Conservation (phyloP, 2,113 vertebrate genomes). For the Lepus europaeus region DNA sequence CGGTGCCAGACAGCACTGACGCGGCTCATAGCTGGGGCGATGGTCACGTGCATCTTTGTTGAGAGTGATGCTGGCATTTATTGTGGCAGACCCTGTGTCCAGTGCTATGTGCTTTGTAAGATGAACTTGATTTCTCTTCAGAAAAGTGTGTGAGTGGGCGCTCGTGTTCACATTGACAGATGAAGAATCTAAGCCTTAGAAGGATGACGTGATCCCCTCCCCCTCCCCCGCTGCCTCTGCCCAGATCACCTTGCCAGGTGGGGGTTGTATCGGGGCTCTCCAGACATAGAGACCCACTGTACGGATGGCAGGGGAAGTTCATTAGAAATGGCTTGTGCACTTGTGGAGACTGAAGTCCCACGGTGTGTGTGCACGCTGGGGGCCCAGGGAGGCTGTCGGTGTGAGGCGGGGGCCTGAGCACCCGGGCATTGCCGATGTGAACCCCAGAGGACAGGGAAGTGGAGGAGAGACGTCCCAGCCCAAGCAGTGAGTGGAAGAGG, state of each 20-base stretch:
- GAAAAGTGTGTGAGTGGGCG: background rate
- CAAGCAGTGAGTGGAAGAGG: background rate
- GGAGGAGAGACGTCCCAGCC: background rate
- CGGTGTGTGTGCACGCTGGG: background rate
- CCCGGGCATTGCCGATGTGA: background rate
- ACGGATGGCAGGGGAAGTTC: background rate
- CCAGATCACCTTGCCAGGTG: background rate
- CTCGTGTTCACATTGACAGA: constrained; percentile 32
- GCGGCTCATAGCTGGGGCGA: constrained; percentile 36
- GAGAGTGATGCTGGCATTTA: background rate
- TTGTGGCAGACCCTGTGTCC: background rate
- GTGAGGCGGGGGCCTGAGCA: background rate
- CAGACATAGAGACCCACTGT: background rate
- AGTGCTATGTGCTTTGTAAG: constrained; percentile 46
- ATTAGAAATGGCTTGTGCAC: background rate
- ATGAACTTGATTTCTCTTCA: constrained; percentile 56
- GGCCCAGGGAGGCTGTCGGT: background rate
- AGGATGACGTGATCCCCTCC: background rate
- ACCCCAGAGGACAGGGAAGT: background rate
- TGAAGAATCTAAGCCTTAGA: constrained; percentile 46
- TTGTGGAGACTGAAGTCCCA: background rate
- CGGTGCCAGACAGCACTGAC: background rate
- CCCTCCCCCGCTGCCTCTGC: too few species aligned
- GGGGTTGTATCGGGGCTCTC: background rate
- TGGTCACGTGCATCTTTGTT: background rate